Evolutionary conservation across 2,113 vertebrate genomes (phyloP).

Genomic region (Ancistrus triradiatus): DNA sequence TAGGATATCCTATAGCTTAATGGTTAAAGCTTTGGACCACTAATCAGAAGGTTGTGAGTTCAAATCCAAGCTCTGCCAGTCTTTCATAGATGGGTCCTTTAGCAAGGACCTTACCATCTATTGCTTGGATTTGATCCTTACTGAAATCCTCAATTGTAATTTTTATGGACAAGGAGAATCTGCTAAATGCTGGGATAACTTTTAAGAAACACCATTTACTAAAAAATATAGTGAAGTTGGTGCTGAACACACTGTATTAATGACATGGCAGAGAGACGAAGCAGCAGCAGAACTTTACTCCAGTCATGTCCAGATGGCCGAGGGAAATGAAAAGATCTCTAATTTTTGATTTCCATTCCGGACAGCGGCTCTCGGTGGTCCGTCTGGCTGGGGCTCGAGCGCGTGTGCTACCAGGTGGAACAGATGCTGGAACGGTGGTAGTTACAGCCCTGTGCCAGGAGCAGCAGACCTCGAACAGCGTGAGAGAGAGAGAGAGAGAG

Average conservation of each 20-base stretch:
- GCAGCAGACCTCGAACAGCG: slow-evolving; percentile 38
- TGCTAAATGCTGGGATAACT: no score
- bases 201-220: no score
- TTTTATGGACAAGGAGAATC: no score
- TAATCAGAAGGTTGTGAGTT: no score
- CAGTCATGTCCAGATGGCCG: slow-evolving; percentile 18
- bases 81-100: background rate
- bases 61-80: no score
- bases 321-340: slow-evolving; percentile 22
- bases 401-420: slow-evolving; percentile 30
- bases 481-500: slow-evolving; percentile 27
- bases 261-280: background rate
- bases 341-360: slow-evolving; percentile 28
- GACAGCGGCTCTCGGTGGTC: slow-evolving; percentile 29
- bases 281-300: background rate
- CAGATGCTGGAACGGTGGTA: slow-evolving; percentile 47
- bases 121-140: no score
- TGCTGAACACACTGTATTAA: no score
- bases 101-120: background rate
- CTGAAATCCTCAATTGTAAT: no score
- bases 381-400: slow-evolving; percentile 31
- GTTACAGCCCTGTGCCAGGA: slow-evolving; percentile 35
- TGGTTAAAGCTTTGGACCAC: no score
- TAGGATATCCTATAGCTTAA: no score
- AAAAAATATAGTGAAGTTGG: no score